A percentile compares a stretch with the other conserved stretches of the same genome.
These are phyloP conservation scores for Drosophila hydei DNA, from an alignment of 1,140 invertebrate species.

Conservation along the genomic window DNA sequence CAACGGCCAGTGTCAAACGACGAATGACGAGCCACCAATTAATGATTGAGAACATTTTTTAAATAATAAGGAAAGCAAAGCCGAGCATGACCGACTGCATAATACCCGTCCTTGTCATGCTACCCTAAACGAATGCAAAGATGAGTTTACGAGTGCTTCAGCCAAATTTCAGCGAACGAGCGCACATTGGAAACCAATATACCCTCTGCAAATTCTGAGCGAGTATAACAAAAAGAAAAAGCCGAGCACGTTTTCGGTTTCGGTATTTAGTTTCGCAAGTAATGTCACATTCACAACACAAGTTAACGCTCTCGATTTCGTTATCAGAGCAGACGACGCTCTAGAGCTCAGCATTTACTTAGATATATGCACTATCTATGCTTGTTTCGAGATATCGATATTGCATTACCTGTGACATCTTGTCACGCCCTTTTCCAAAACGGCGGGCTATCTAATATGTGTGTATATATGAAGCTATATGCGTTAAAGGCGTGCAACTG, in stretches of 20 bases:
- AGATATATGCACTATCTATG: not conserved
- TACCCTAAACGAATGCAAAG: too few relatives aligned
- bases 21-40: slow-evolving; percentile 60
- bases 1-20: slow-evolving; percentile 54
- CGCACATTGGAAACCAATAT: not conserved
- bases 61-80: not conserved
- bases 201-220: too few relatives aligned
- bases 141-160: too few relatives aligned
- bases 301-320: slow-evolving; percentile 59
- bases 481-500: slow-evolving; percentile 3
- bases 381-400: slow-evolving; percentile 49
- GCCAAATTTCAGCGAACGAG: not conserved
- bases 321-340: slow-evolving; percentile 21
- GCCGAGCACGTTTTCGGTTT: slow-evolving; percentile 25
- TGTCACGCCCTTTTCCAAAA: slow-evolving; percentile 44
- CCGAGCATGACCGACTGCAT: slow-evolving; percentile 6
- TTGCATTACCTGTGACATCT: slow-evolving; percentile 69
- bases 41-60: slow-evolving; percentile 50
- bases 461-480: not conserved
- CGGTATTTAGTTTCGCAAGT: slow-evolving; percentile 16
- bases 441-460: not conserved
- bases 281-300: slow-evolving; percentile 55
- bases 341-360: not conserved
- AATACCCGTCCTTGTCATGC: too few relatives aligned
- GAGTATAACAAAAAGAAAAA: too few relatives aligned